phyloP scores from a whole-genome alignment of 2,797 vertebrate species.

The Spinus pinus region DNA sequence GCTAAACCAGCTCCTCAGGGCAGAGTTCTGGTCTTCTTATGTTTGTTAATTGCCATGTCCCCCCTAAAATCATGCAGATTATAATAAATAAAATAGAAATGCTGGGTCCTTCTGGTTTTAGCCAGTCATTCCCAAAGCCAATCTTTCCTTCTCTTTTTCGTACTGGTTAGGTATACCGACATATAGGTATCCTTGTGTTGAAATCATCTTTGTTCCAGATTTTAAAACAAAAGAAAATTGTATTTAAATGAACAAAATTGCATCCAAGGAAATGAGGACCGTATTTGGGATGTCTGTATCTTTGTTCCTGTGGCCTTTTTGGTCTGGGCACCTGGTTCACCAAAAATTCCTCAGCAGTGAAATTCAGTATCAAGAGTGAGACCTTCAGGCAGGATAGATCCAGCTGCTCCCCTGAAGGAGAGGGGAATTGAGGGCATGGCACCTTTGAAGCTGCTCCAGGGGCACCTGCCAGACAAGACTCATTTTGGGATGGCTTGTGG shows the following conservation, averaged over 20 bases:
- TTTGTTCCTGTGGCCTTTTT: neutral
- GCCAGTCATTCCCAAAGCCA: neutral
- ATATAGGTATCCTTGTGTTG: neutral
- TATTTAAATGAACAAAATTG: neutral
- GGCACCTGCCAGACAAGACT: neutral
- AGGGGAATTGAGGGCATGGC: neutral
- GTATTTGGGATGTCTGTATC: neutral
- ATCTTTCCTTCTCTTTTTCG: neutral
- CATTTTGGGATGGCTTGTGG: neutral
- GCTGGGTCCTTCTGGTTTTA: neutral
- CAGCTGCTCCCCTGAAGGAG: rapidly evolving
- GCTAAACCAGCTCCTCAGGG: slow-evolving; percentile 31
- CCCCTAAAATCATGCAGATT: neutral
- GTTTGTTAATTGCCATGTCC: neutral
- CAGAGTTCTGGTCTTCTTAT: slow-evolving; percentile 18
- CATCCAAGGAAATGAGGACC: neutral
- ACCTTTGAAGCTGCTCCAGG: neutral
- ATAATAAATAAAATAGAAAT: neutral
- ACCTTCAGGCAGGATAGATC: neutral
- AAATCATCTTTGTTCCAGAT: neutral
- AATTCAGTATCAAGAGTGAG: neutral
- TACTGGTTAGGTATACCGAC: neutral
- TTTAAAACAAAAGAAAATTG: neutral
- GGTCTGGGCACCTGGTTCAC: neutral
- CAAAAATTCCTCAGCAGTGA: neutral